These are phyloP conservation scores for Nasonia oneida DNA, from an alignment of 2,888 invertebrate genomes.

Conservation along the genomic window DNA sequence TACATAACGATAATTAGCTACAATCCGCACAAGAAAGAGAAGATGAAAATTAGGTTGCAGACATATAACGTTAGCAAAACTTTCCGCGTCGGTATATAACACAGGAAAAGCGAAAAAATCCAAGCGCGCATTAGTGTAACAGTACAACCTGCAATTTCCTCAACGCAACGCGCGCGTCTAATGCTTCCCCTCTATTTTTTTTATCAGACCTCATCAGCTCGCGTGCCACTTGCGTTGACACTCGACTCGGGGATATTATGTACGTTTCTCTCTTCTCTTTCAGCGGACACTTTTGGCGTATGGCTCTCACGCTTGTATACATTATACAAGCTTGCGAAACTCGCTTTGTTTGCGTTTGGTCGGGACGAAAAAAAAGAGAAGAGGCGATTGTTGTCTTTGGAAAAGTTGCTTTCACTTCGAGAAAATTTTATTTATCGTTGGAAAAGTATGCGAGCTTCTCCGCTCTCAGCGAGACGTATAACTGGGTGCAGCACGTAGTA, in stretches of 20 bases:
- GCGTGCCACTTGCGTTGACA: not conserved
- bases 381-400: not conserved
- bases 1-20: too few relatives aligned
- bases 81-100: not conserved
- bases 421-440: not conserved
- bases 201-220: not conserved
- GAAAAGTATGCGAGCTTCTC: not conserved
- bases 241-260: not conserved
- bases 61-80: too few relatives aligned
- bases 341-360: not conserved
- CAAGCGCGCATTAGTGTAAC: not conserved
- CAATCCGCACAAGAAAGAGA: too few relatives aligned
- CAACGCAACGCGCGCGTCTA: too few relatives aligned
- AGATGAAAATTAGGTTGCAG: not conserved
- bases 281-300: not conserved
- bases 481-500: not conserved
- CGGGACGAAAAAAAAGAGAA: not conserved
- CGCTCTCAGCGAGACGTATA: not conserved
- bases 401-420: not conserved
- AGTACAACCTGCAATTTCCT: not conserved
- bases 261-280: not conserved
- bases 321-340: constrained; percentile 10
- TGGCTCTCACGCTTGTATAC: not conserved
- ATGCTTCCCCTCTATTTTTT: not conserved
- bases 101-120: not conserved